Base-by-base conservation (phyloP, 2,797 vertebrate species). In the Aulostomus chinensis region DNA sequence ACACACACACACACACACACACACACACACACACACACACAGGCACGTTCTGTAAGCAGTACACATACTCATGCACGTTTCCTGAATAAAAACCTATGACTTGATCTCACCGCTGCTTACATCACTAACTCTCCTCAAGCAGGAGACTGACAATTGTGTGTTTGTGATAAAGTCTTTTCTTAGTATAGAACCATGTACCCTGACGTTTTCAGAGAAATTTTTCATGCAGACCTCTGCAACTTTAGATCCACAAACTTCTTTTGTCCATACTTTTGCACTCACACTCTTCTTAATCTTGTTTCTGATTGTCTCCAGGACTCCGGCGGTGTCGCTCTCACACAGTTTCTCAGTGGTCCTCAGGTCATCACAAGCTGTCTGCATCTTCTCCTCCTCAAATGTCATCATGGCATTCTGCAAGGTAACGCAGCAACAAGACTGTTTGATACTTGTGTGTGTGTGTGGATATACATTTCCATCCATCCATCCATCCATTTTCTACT, bases 351-450 rank as follows among this genome's bases (percentile, higher is more conserved):
- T 99, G 16, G 94, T 95, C 81, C 92, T 94, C 76, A 99, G 89
- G 79, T 99, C 97, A 31, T 99, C 97, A 37, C 96, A 98, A 0
- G 97, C 97, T 68, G 91, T 79, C 55, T 99, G 97, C 97, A 99
- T 97, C 80, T 99, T 99, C 81, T 99, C 97, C 82, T 99, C 97
- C 84, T 99, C 97, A 80, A 98, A 99, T 0, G 96, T 99, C 97
- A 99, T 98, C 94, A 99, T 97, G 67, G 96, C 97, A 48, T 98
- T 97, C 95, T 98, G 80, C 14, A 64, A 49, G 1, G 11, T 46
- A 33, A 33, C 35, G 62, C 40, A 28, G 13, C 1, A 14, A 42
- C 28, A 28, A 56, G 9, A n/a, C n/a, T n/a, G n/a, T n/a, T n/a
- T n/a, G n/a, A n/a, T n/a, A n/a, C n/a, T n/a, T n/a, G n/a, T n/a